phyloP scores from a whole-genome alignment of 2,113 vertebrate genomes.

The Engraulis encrasicolus region DNA sequence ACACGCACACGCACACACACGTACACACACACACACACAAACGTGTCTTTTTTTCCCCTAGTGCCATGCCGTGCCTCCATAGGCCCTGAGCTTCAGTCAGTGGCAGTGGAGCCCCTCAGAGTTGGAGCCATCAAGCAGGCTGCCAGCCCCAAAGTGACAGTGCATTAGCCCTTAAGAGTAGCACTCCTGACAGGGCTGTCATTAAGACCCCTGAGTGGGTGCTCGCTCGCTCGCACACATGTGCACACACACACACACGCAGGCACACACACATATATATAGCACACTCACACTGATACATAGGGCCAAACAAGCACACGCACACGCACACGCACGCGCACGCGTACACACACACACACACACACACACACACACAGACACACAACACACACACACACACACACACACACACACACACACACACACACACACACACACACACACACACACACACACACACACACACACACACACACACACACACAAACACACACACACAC shows the following conservation, averaged over 20 bases:
- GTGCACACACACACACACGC: slow-evolving; percentile 23
- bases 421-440: not conserved
- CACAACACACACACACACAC: not conserved
- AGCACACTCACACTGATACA: not conserved
- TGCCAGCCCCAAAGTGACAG: not conserved
- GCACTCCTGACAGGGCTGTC: slow-evolving; percentile 20
- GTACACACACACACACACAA: not conserved
- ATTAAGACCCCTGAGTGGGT: slow-evolving; percentile 15
- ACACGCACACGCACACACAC: not conserved
- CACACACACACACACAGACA: not conserved
- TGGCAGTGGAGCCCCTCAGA: not conserved
- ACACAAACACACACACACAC: too few species aligned
- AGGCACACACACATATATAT: slow-evolving; percentile 14
- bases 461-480: not conserved
- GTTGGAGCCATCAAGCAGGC: not conserved
- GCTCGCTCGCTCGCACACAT: not conserved
- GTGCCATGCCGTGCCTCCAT: not conserved
- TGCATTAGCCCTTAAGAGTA: slow-evolving; percentile 17
- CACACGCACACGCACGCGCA: not conserved
- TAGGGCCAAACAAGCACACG: not conserved
- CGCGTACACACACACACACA: not conserved
- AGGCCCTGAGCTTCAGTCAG: not conserved
- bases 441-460: not conserved
- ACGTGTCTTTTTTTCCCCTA: not conserved
- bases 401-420: not conserved